Evolutionary conservation across 2,797 vertebrate genomes (phyloP), one percentile per base, ranked within the genome.

Genomic region (Parotocinclus haroldoi): DNA sequence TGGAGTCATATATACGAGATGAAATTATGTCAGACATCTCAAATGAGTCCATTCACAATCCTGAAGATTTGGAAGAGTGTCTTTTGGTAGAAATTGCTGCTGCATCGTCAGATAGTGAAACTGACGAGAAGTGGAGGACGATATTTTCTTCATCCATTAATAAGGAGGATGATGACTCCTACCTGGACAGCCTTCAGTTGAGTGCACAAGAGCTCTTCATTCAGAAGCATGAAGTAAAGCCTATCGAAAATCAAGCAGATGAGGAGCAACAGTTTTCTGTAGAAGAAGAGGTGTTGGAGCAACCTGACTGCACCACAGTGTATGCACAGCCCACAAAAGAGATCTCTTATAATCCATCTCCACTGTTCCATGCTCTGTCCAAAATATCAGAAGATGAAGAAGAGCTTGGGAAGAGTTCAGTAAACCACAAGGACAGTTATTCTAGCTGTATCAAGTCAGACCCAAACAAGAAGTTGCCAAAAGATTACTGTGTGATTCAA

Each of bases 141-240:
- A 89, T 92, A 75, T 92, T 92, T 72, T 91, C 91, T 10, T 92
- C 91, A 9, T 91, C 91, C 8, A 91, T 92, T 69, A 92, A 92
- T 66, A 90, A 74, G 76, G 91, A 92, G 78, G 90, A 91, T 10
- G 90, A 92, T 40, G 91, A 92, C 74, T 89, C 88, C 40, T 92
- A 91, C 69, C 76, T 91, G 73, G 91, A 91, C 66, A 86, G 79
- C 66, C 86, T 90, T 57, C 72, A 90, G 66, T 72, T 90, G 36
- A 91, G 88, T 51, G 90, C 90, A 27, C 88, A 90, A 63, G 91
- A 90, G n/a, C 88, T 91, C 39, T 92, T 91, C 72, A 85, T 91
- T 46, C 88, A 90, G 74, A 91, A 89, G 75, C 69, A 83, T 27
- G 83, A 90, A 17, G 74, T 72, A 55, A 62, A 70, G 46, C 84